Percentiles rank a stretch among this genome's conserved stretches.
These are phyloP conservation scores for Nemoura dubitans DNA, from an alignment of 2,888 invertebrate species.

Conservation along the genomic window DNA sequence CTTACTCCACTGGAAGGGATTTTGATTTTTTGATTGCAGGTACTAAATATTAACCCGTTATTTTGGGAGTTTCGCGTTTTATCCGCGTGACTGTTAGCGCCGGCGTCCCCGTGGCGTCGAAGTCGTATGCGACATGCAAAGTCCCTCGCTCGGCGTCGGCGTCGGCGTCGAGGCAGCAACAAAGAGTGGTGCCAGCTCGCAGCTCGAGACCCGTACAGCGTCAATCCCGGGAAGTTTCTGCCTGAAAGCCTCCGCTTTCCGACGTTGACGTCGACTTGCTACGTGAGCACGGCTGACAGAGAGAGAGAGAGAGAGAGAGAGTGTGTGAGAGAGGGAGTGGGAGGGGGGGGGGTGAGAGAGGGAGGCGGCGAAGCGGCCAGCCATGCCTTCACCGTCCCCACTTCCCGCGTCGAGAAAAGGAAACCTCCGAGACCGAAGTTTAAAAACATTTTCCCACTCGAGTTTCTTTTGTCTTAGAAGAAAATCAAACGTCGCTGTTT, in stretches of 20 bases:
- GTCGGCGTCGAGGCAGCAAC: neutral
- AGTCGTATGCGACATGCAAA: too few relatives aligned
- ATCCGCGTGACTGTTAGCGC: neutral
- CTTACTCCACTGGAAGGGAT: too few relatives aligned
- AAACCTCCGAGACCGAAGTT: neutral
- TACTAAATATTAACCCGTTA: neutral
- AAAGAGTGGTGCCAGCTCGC: neutral
- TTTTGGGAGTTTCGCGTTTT: neutral
- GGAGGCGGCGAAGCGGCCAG: neutral
- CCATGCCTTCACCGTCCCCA: neutral
- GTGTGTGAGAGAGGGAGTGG: too few relatives aligned
- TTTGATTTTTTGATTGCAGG: neutral
- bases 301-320: too few relatives aligned
- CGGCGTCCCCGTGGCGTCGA: neutral
- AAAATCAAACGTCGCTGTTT: neutral
- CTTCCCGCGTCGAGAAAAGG: neutral
- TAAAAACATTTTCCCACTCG: neutral
- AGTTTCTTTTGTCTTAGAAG: neutral
- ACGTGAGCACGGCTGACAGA: too few relatives aligned
- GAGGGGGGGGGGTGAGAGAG: too few relatives aligned
- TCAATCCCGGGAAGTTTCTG: neutral
- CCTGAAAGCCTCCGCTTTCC: neutral
- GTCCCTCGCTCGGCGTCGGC: neutral
- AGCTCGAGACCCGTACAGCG: neutral
- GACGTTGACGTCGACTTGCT: neutral